Evolutionary conservation across 2,888 invertebrate species (phyloP).

Genomic region (Quadroppia sp.): DNA sequence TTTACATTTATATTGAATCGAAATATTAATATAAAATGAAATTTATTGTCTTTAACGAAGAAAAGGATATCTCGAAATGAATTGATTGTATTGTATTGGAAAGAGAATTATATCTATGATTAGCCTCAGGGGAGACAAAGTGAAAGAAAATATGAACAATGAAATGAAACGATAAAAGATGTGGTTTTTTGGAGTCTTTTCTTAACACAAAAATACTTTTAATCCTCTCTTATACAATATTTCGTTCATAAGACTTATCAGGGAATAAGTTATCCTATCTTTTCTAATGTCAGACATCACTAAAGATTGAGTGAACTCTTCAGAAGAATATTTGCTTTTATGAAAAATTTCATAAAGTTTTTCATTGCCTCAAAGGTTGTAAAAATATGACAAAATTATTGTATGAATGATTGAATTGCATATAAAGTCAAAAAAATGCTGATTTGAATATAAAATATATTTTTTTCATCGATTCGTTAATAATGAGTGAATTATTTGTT

Average conservation of each 20-base stretch:
- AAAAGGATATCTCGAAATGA: neutral
- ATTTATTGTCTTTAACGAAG: neutral
- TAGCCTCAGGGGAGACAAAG: constrained; percentile 1
- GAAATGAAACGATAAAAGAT: neutral
- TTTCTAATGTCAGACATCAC: neutral
- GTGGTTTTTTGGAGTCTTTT: neutral
- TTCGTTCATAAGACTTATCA: neutral
- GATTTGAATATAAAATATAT: too few relatives aligned
- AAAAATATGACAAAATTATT: neutral
- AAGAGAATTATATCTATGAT: neutral
- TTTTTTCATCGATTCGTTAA: too few relatives aligned
- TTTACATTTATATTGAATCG: too few relatives aligned
- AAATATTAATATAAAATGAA: neutral
- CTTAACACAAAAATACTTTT: neutral
- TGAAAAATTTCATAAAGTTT: neutral
- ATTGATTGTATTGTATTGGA: constrained; percentile 1
- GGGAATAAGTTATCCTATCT: too few relatives aligned
- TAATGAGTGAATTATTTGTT: too few relatives aligned
- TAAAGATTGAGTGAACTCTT: neutral
- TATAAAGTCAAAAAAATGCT: neutral
- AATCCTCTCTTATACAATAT: neutral
- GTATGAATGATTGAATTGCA: too few relatives aligned
- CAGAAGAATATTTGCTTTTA: neutral
- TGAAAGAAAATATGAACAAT: neutral
- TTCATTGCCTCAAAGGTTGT: neutral